Conservation (phyloP, 2,797 vertebrate species). For the Acanthurus tractus region DNA sequence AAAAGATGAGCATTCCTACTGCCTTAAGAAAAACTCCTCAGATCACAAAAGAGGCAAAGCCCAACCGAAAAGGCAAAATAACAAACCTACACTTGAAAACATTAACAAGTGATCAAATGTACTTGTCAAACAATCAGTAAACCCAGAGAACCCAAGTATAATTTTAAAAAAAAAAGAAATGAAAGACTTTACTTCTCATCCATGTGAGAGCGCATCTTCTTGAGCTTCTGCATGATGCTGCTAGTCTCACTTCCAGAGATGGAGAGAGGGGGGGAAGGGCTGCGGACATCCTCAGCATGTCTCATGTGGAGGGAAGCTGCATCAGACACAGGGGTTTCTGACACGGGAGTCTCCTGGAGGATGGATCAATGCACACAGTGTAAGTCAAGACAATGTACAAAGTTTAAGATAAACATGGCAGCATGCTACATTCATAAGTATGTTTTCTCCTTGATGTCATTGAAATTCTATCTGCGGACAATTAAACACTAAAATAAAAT, state of each 20-base stretch:
- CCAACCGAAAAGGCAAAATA: background rate
- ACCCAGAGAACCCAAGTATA: background rate
- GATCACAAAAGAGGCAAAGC: background rate
- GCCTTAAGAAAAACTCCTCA: background rate
- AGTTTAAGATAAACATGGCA: background rate
- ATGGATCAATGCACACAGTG: background rate
- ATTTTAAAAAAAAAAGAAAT: conserved; percentile 2
- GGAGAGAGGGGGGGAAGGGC: conserved; percentile 91
- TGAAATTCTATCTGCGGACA: background rate
- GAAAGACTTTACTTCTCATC: conserved; percentile 93
- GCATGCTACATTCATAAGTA: background rate
- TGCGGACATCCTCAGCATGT: conserved; percentile 88
- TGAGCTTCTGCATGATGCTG: conserved; percentile 99
- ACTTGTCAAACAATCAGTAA: background rate
- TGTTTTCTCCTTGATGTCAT: background rate
- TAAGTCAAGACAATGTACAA: background rate
- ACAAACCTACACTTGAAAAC: conserved; percentile 14
- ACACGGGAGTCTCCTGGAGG: conserved; percentile 86
- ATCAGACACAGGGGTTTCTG: conserved; percentile 82
- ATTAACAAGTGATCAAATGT: background rate
- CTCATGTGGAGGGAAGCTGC: conserved; percentile 79
- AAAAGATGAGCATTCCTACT: background rate
- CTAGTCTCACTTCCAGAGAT: conserved; percentile 97
- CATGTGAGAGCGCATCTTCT: conserved; percentile 97
- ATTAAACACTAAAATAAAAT: conserved; percentile 3